Conservation (phyloP, 2,113 vertebrate genomes). For the Dromas ardeola region DNA sequence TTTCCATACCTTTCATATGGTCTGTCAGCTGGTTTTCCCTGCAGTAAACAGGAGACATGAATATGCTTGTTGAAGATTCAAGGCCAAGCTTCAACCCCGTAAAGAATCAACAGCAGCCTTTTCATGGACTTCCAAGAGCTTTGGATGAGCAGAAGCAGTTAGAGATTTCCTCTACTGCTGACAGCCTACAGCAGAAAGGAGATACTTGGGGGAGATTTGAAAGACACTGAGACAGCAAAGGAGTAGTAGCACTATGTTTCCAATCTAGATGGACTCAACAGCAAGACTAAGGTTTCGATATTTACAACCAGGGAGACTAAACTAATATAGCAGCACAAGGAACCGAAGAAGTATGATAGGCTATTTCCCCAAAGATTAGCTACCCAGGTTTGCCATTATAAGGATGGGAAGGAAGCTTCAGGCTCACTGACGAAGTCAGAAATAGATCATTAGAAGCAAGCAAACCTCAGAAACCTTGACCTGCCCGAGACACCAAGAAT, state of each 20-base stretch:
- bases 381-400: background rate
- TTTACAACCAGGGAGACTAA: background rate
- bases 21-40: background rate
- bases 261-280: background rate
- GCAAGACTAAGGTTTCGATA: background rate
- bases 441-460: background rate
- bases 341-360: background rate
- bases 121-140: background rate
- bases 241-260: background rate
- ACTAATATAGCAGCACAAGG: background rate
- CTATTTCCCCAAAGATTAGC: background rate
- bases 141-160: background rate
- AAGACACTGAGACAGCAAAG: background rate
- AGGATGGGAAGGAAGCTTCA: background rate
- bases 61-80: background rate
- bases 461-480: background rate
- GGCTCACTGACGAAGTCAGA: background rate
- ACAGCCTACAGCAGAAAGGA: background rate
- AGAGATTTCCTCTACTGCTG: background rate
- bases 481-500: background rate
- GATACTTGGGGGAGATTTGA: background rate
- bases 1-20: background rate
- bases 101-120: background rate
- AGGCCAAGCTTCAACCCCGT: background rate
- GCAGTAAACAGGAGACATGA: background rate